A percentile compares a stretch with the other conserved stretches of the same genome.
phyloP scores from a whole-genome alignment of 2,797 vertebrate species.

The Microctenopoma steveboyesi region DNA sequence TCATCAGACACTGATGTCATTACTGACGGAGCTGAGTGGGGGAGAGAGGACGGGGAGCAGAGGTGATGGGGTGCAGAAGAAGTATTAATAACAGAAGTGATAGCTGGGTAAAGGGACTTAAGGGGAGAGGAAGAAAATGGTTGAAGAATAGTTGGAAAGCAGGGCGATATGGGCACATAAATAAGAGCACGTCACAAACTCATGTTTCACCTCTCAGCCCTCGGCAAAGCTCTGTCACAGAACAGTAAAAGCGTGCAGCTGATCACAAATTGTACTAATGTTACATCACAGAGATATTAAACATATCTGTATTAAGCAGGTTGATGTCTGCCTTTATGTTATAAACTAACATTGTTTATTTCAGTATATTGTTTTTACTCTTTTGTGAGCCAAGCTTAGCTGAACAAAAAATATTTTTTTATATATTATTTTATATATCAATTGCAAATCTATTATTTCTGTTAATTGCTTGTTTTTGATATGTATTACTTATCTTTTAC shows the following conservation, averaged over 20 bases:
- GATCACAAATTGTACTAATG: conserved; percentile 3
- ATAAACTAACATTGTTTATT: conserved; percentile 11
- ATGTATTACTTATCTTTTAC: background rate
- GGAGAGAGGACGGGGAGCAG: conserved; percentile 11
- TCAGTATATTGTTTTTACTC: conserved; percentile 21
- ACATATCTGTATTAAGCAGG: conserved; percentile 12
- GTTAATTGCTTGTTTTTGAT: background rate
- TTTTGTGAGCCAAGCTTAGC: conserved; percentile 5
- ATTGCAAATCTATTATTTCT: background rate
- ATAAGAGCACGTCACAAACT: background rate
- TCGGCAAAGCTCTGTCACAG: background rate
- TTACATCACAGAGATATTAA: conserved; percentile 33
- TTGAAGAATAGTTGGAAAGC: background rate
- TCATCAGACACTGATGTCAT: conserved; percentile 80
- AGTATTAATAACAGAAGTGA: conserved; percentile 16
- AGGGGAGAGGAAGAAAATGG: conserved; percentile 2
- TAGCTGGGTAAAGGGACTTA: conserved; percentile 6
- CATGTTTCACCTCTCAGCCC: background rate
- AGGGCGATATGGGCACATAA: background rate
- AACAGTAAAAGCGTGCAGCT: conserved; percentile 14
- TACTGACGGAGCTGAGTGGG: conserved; percentile 62
- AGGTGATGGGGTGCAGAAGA: conserved; percentile 8
- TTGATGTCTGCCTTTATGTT: conserved; percentile 6
- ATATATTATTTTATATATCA: too few species aligned
- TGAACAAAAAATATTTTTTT: conserved; percentile 1